Base-by-base conservation (phyloP, 2,797 vertebrate genomes). In the Crenuchus spilurus region DNA sequence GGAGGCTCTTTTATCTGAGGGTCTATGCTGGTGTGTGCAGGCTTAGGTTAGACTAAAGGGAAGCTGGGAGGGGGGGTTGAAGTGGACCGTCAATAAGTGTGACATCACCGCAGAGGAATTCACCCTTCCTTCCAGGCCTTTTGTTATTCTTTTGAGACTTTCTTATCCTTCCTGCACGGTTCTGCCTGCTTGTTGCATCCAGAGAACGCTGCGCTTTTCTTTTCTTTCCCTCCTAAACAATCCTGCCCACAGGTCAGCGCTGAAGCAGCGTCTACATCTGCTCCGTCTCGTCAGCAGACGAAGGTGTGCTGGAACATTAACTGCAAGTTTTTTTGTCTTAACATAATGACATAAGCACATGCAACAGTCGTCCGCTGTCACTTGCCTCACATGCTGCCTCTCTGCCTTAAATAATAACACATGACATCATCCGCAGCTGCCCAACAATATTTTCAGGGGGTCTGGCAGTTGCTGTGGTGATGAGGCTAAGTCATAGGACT, bases 341-440 rank as follows among this genome's bases (percentile, higher is more conserved):
- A 88, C 58, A 70, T 87, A 87, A 92, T 91, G 88, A 88, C 90
- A 90, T 90, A 89, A 91, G 81, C 89, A 85, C 88, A 89, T 85
- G 85, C 84, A 90, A 79, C 75, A 61, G 78, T 51, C 81, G 60
- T 71, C 64, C 44, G 20, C 75, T 33, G 75, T 74, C 70, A 69
- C 65, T n/a, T 74, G 51, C 69, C 78, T 71, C 60, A 26, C 62
- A 74, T 69, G 41, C 52, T 51, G 67, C 62, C 71, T 72, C 76
- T 74, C 58, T 61, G 74, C 76, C 81, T 84, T 86, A 84, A 89
- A 85, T 75, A 89, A 89, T 85, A 89, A 79, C 84, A 89, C 78
- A 91, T 91, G 88, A 91, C 88, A 84, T 93, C 91, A 92, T 83
- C 86, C 83, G 84, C 91, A 92, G 90, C 91, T 92, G 91, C 86